phyloP scores from a whole-genome alignment of 1,140 invertebrate species.

The Drosophila biarmipes region DNA sequence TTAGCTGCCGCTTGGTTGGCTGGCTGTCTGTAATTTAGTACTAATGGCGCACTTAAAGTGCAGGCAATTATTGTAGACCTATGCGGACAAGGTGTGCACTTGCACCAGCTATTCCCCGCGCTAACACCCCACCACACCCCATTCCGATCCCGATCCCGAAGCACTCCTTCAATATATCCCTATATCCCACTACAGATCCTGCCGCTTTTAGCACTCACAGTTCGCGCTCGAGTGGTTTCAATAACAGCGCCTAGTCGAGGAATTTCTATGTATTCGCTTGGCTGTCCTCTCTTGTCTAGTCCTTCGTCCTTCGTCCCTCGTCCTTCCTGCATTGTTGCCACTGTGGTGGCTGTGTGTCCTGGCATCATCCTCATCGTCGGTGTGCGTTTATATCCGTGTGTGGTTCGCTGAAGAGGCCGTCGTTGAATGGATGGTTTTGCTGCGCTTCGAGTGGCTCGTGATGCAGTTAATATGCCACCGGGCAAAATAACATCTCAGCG shows the following conservation, averaged over 20 bases:
- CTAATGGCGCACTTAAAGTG: slow-evolving; percentile 79
- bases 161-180: slow-evolving; percentile 15
- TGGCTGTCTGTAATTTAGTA: slow-evolving; percentile 78
- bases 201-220: slow-evolving; percentile 42
- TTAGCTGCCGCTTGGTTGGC: slow-evolving; percentile 61
- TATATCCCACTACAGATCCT: slow-evolving; percentile 32
- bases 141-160: slow-evolving; percentile 2
- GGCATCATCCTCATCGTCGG: neutral
- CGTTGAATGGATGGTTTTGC: slow-evolving; percentile 21
- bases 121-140: neutral
- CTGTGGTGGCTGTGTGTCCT: neutral
- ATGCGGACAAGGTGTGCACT: slow-evolving; percentile 46
- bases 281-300: neutral
- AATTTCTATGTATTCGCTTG: slow-evolving; percentile 37
- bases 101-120: slow-evolving; percentile 1
- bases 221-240: slow-evolving; percentile 59
- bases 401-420: slow-evolving; percentile 12
- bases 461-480: slow-evolving; percentile 33
- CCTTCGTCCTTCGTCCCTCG: neutral
- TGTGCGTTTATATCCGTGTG: slow-evolving; percentile 7
- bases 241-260: slow-evolving; percentile 41
- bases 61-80: slow-evolving; percentile 80
- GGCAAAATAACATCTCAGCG: slow-evolving; percentile 34
- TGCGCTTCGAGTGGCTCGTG: slow-evolving; percentile 33
- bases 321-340: slow-evolving; percentile 12